These are phyloP conservation scores for Hesperophylax magnus DNA, from an alignment of 1,140 invertebrate genomes.

Conservation along the genomic window DNA sequence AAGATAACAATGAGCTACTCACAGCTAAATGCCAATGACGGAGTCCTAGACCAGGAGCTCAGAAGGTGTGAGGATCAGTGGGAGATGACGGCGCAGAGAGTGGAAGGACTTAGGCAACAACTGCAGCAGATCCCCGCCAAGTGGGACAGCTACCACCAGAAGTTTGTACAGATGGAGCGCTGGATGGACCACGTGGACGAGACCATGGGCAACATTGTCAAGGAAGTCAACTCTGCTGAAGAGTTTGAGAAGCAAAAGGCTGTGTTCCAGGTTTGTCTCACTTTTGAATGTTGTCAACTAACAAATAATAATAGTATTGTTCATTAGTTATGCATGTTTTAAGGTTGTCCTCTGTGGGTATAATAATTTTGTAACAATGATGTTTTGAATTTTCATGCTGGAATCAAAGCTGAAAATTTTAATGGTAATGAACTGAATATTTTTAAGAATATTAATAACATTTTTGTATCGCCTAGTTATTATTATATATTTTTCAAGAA, in stretches of 20 bases:
- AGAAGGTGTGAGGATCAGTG: conserved; percentile 81
- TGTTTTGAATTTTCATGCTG: conserved; percentile 52
- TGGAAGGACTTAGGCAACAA: conserved; percentile 82
- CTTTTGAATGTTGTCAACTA: neutral
- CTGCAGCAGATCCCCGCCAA: conserved; percentile 90
- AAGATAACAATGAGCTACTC: conserved; percentile 77
- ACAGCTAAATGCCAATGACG: conserved; percentile 77
- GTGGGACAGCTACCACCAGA: conserved; percentile 88
- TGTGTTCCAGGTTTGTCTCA: conserved; percentile 83
- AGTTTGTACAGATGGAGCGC: conserved; percentile 86
- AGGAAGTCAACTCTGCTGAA: conserved; percentile 86
- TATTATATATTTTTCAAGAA: too few relatives aligned
- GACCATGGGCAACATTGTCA: conserved; percentile 85
- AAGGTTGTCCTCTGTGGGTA: conserved; percentile 6
- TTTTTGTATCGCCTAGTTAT: too few relatives aligned
- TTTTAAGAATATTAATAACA: conserved; percentile 19
- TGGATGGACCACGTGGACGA: conserved; percentile 94
- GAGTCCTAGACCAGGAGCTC: conserved; percentile 75
- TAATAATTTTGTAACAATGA: conserved; percentile 28
- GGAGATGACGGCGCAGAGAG: conserved; percentile 78
- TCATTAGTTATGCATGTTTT: neutral
- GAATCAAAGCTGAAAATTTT: conserved; percentile 69
- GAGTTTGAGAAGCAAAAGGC: conserved; percentile 92
- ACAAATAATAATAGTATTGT: neutral
- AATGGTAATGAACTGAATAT: conserved; percentile 67